These are phyloP conservation scores for Mycetomoellerius zeteki DNA, from an alignment of 1,140 invertebrate genomes.

Conservation along the genomic window DNA sequence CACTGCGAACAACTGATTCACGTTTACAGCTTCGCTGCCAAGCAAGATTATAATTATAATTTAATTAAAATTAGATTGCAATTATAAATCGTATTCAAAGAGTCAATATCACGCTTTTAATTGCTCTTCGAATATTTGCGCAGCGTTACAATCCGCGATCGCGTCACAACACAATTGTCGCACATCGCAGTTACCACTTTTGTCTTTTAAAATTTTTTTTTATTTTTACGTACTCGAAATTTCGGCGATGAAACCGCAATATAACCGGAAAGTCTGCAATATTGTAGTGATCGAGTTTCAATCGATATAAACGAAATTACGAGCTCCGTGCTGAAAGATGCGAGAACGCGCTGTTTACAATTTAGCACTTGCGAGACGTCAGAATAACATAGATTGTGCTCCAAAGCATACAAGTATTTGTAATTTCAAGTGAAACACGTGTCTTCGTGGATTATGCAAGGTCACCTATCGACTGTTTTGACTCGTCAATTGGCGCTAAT, in stretches of 20 bases:
- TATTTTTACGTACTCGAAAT: constrained; percentile 6
- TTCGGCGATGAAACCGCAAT: constrained; percentile 5
- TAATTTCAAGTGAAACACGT: constrained; percentile 1
- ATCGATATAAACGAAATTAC: constrained; percentile 19
- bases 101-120: background rate
- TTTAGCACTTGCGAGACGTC: background rate
- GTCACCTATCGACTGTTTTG: background rate
- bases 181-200: background rate
- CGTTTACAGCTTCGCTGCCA: background rate
- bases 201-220: background rate
- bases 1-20: background rate
- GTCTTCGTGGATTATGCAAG: background rate
- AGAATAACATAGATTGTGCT: background rate
- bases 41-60: constrained; percentile 28
- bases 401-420: constrained; percentile 1
- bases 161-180: background rate
- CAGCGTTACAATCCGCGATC: background rate
- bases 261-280: background rate
- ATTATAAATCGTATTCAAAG: constrained; percentile 12
- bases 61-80: constrained; percentile 41
- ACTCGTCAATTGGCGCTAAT: background rate
- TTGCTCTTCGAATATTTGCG: background rate
- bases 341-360: constrained; percentile 39
- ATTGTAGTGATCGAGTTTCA: background rate
- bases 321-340: background rate